Conservation (phyloP, 2,888 invertebrate species). For the Pantelozetes paolii region DNA sequence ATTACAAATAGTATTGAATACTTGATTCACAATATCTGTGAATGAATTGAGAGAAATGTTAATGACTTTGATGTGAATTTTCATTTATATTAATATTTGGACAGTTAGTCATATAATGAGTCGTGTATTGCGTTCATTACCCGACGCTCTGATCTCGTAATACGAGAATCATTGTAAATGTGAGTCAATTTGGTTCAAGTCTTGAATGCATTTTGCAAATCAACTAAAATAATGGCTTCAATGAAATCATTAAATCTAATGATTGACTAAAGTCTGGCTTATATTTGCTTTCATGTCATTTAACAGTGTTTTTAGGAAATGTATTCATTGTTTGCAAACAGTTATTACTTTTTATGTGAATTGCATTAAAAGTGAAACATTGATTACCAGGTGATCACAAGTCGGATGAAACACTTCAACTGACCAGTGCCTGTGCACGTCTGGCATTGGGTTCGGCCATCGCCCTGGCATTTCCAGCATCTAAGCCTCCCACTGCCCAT, state of each 20-base stretch:
- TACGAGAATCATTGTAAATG: background rate
- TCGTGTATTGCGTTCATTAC: too few relatives aligned
- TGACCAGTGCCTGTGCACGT: conserved; percentile 55
- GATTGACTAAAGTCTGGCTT: conserved; percentile 9
- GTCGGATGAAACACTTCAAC: conserved; percentile 54
- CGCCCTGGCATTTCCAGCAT: conserved; percentile 54
- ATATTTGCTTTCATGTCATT: background rate
- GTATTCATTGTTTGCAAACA: background rate
- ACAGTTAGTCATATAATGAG: too few relatives aligned
- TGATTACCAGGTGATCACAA: conserved; percentile 51
- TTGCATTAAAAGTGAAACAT: conserved; percentile 2
- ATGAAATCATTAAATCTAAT: conserved; percentile 22
- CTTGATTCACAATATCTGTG: too few relatives aligned
- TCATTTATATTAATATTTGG: too few relatives aligned
- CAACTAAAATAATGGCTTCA: background rate
- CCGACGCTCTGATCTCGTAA: too few relatives aligned
- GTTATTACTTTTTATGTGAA: background rate
- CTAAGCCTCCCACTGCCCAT: conserved; percentile 55
- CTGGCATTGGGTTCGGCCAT: conserved; percentile 54
- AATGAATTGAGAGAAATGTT: too few relatives aligned
- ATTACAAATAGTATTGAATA: too few relatives aligned
- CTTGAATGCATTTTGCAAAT: background rate
- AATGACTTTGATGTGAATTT: too few relatives aligned
- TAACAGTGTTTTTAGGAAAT: background rate
- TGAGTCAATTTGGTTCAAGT: too few relatives aligned